Evolutionary conservation across 2,888 invertebrate species (phyloP).

Genomic region (Reticulitermes lucifugus): DNA sequence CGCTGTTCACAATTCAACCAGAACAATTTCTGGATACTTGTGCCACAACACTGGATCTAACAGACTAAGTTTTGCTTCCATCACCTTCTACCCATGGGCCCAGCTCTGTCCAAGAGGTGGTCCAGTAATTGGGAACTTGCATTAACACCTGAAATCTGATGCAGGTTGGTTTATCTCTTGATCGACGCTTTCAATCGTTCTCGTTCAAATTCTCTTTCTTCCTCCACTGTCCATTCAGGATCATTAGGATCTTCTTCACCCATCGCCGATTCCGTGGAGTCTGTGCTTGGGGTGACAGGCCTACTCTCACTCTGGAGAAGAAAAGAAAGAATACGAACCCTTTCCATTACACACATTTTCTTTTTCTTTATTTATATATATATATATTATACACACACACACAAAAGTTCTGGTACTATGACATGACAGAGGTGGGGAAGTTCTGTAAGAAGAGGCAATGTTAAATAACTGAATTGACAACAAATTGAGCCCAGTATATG

Average conservation of each 20-base stretch:
- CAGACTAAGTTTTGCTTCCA: constrained; percentile 10
- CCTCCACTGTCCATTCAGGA: constrained; percentile 79
- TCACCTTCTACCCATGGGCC: constrained; percentile 11
- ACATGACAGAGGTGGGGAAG: background rate
- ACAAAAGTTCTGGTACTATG: no score
- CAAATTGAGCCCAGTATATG: no score
- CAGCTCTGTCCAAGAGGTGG: constrained; percentile 28
- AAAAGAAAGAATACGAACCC: background rate
- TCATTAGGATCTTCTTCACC: constrained; percentile 88
- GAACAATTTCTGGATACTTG: background rate
- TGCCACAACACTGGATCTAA: constrained; percentile 22
- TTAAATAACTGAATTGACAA: no score
- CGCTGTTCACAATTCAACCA: background rate
- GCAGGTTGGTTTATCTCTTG: constrained; percentile 46
- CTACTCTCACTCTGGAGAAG: constrained; percentile 59
- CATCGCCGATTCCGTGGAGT: constrained; percentile 68
- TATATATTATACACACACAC: no score
- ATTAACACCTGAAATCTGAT: constrained; percentile 8
- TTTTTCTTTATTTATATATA: no score
- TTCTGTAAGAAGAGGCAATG: no score
- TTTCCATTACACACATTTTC: background rate
- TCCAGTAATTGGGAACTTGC: constrained; percentile 13
- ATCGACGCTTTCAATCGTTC: constrained; percentile 45
- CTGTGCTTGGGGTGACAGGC: constrained; percentile 64
- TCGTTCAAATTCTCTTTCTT: constrained; percentile 57